Conservation (phyloP, 2,113 vertebrate species). For the Tenebrosternarchus preto region DNA sequence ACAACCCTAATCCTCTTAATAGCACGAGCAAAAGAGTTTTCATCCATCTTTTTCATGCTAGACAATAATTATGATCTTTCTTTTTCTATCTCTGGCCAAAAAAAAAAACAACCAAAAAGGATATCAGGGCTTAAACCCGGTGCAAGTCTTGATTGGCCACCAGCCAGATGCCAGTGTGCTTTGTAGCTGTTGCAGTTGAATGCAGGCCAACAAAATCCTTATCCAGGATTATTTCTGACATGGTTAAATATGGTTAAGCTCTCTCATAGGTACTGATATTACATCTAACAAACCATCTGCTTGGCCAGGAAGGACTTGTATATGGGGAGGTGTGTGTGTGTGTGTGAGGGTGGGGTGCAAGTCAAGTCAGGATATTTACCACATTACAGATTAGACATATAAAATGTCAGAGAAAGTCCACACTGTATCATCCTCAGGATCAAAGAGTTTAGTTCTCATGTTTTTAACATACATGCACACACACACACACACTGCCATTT, state of each 20-base stretch:
- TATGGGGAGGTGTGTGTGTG: slow-evolving; percentile 16
- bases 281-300: slow-evolving; percentile 38
- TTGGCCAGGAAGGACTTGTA: background rate
- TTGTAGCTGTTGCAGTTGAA: slow-evolving; percentile 44
- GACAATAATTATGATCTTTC: slow-evolving; percentile 21
- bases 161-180: slow-evolving; percentile 44
- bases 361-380: slow-evolving; percentile 20
- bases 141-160: slow-evolving; percentile 40
- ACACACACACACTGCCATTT: background rate
- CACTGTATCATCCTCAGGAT: slow-evolving; percentile 39
- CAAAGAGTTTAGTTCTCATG: slow-evolving; percentile 43
- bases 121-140: slow-evolving; percentile 37
- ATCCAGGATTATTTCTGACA: slow-evolving; percentile 50
- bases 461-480: slow-evolving; percentile 31
- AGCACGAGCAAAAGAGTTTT: slow-evolving; percentile 18
- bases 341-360: slow-evolving; percentile 2
- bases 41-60: slow-evolving; percentile 11
- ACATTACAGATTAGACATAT: slow-evolving; percentile 29
- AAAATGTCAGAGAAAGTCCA: slow-evolving; percentile 3
- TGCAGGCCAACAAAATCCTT: slow-evolving; percentile 45
- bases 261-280: slow-evolving; percentile 39
- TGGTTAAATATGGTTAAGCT: slow-evolving; percentile 48
- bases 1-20: slow-evolving; percentile 21
- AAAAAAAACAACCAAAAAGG: background rate
- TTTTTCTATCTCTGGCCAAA: background rate